Percentiles rank a stretch among this genome's conserved stretches.
These are phyloP conservation scores for Rhabdomys pumilio DNA, from an alignment of 2,797 vertebrate species.

Conservation along the genomic window DNA sequence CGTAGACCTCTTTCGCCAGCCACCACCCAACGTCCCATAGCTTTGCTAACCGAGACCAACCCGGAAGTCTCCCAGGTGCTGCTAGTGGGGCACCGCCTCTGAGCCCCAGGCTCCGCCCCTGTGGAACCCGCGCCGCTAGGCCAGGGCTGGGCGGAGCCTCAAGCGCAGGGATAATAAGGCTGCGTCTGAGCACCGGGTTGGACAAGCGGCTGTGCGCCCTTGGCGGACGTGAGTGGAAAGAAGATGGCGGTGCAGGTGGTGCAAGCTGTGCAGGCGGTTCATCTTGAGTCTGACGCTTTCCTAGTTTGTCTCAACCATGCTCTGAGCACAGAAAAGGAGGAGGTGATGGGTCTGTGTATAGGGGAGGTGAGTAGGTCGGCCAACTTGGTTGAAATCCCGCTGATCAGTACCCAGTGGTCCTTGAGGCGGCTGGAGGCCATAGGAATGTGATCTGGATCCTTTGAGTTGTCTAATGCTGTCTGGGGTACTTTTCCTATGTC, in stretches of 20 bases:
- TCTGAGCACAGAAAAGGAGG: conserved; percentile 97
- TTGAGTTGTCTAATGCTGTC: neutral
- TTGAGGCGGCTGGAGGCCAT: conserved; percentile 16
- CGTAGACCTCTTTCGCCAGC: neutral
- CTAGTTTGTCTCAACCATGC: conserved; percentile 98
- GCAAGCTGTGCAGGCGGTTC: conserved; percentile 90
- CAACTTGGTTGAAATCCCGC: neutral
- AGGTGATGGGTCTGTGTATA: conserved; percentile 95
- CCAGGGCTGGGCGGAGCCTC: neutral
- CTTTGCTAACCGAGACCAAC: conserved; percentile 55
- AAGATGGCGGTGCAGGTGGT: conserved; percentile 71
- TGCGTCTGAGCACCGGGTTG: conserved; percentile 63
- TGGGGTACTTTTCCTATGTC: neutral
- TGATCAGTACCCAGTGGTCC: neutral
- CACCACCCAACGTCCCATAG: conserved; percentile 12
- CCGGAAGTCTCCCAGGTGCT: conserved; percentile 68
- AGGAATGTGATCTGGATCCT: neutral
- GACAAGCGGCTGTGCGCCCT: conserved; percentile 4
- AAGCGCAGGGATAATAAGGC: conserved; percentile 36
- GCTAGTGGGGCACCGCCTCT: conserved; percentile 73
- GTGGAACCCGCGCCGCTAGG: neutral
- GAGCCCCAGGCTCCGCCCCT: conserved; percentile 49
- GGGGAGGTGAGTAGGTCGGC: conserved; percentile 88
- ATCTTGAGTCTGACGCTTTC: conserved; percentile 96
- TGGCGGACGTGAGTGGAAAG: neutral